These are phyloP conservation scores for Yponomeuta plumbellus DNA, from an alignment of 2,888 invertebrate genomes.

Conservation along the genomic window DNA sequence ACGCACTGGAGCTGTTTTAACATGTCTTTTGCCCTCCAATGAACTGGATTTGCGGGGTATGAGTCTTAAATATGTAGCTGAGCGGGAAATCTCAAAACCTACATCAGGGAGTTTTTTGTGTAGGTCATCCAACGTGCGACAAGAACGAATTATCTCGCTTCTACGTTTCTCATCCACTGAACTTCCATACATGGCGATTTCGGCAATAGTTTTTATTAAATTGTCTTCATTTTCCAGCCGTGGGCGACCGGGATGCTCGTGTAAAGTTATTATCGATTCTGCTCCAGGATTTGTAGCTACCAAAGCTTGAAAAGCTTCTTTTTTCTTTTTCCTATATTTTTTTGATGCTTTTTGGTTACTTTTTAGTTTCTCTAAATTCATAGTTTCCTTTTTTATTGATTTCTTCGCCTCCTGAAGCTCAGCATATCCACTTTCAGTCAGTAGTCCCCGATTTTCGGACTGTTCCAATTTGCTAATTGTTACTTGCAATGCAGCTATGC, in stretches of 20 bases:
- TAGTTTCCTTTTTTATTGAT: constrained; percentile 18
- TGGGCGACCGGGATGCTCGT: constrained; percentile 13
- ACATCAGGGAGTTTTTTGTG: constrained; percentile 13
- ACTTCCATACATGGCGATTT: constrained; percentile 16
- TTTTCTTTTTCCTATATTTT: constrained; percentile 17
- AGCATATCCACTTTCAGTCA: constrained; percentile 18
- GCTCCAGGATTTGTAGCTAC: constrained; percentile 16
- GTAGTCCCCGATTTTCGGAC: constrained; percentile 19
- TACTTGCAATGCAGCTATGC: constrained; percentile 19
- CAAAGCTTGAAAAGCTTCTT: constrained; percentile 18
- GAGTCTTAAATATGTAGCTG: constrained; percentile 17
- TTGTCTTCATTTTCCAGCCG: constrained; percentile 14
- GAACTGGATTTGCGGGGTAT: constrained; percentile 17
- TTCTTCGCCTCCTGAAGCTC: constrained; percentile 19
- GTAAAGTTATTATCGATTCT: constrained; percentile 10
- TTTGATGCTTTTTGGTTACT: constrained; percentile 17
- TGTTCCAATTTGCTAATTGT: constrained; percentile 19
- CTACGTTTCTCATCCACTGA: constrained; percentile 13
- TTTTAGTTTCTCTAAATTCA: constrained; percentile 13
- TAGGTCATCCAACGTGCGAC: constrained; percentile 15
- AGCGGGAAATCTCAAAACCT: constrained; percentile 18
- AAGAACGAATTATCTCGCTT: constrained; percentile 13
- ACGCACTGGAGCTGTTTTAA: constrained; percentile 16
- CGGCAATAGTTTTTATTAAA: constrained; percentile 14
- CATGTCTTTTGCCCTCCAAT: constrained; percentile 17